Evolutionary conservation across 2,888 invertebrate species (phyloP), one percentile per base, ranked within the genome.

Genomic region (Desoria tigrina): DNA sequence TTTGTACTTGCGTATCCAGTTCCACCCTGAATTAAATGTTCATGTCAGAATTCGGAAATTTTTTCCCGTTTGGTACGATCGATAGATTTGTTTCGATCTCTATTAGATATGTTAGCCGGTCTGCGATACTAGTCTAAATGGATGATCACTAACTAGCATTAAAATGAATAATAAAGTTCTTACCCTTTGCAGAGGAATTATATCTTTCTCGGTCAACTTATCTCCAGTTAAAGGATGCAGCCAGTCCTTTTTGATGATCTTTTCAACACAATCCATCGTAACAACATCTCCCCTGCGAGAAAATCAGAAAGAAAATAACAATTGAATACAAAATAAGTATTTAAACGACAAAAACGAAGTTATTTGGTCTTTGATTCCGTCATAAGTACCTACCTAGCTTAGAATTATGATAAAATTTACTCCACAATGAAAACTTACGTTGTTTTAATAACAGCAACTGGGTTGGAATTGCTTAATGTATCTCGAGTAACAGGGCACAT

Each of bases 401-500:
- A 45, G 16, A 4, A 16, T 4, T 21, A 21, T 21, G 23, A 51
- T 24, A 51, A 51, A n/a, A 16, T 32, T 45, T 32, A 18, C n/a
- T 4, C 27, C 18, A 27, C 14, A n/a, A 81, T 45, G 16, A 45
- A 39, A 45, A 45, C 86, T 86, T 83, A 92, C 90, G 92, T 92
- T 65, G 93, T 87, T 82, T 85, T 88, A 61, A 99, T 84, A 32
- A 98, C 90, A 67, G 93, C 97, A 82, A 93, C 94, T 0, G 96
- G 94, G 1, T 95, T 89, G 7, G 95, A 90, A 83, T 97, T 97
- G 72, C 92, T 90, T 39, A 99, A 83, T 68, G 96, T 87, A 81
- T 99, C 99, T 80, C 94, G 92, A 1, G 98, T 98, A 0, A 99
- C 90, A 1, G 98, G 93, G 80, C 99, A 99, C 89, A 96, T 95